phyloP scores from a whole-genome alignment of 23 tunicate genomes.

The Corella eumyota region DNA sequence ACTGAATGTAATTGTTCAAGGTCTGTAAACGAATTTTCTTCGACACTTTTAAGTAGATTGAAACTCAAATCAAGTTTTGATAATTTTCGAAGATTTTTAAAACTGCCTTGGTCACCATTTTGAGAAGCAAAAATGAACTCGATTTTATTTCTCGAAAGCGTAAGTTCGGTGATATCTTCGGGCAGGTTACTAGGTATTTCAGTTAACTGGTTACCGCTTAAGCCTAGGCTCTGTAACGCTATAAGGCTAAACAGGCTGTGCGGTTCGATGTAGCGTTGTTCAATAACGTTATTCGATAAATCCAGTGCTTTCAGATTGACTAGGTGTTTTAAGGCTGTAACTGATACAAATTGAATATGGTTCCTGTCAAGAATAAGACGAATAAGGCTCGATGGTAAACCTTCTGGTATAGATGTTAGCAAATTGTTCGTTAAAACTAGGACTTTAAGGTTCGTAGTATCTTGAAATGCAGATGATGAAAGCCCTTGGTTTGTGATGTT shows the following conservation, averaged over 20 bases:
- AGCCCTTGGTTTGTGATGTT: conserved; percentile 65
- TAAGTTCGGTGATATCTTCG: conserved; percentile 4
- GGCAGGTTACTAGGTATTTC: conserved; percentile 43
- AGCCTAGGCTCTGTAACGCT: conserved; percentile 8
- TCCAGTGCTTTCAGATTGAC: conserved; percentile 17
- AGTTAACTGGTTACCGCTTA: conserved; percentile 22
- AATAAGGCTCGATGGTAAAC: conserved; percentile 25
- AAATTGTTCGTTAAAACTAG: conserved; percentile 30
- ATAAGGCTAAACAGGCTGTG: conserved; percentile 5
- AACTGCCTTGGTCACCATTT: conserved; percentile 20
- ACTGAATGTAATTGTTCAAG: conserved; percentile 8
- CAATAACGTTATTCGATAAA: conserved; percentile 33
- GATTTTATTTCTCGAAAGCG: conserved; percentile 31
- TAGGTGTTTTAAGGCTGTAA: conserved; percentile 10
- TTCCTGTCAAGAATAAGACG: conserved; percentile 31
- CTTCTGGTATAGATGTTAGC: conserved; percentile 31
- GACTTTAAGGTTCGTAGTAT: conserved; percentile 8
- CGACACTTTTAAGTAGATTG: conserved; percentile 47
- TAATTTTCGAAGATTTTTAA: conserved; percentile 1
- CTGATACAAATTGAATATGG: conserved; percentile 7
- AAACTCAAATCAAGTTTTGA: conserved; percentile 45
- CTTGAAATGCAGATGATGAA: conserved; percentile 37
- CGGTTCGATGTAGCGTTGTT: conserved; percentile 7
- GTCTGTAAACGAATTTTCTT: conserved; percentile 20
- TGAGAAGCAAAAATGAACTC: conserved; percentile 18